These are phyloP conservation scores for Dasypus novemcinctus DNA, from an alignment of 2,113 vertebrate genomes.

Conservation along the genomic window DNA sequence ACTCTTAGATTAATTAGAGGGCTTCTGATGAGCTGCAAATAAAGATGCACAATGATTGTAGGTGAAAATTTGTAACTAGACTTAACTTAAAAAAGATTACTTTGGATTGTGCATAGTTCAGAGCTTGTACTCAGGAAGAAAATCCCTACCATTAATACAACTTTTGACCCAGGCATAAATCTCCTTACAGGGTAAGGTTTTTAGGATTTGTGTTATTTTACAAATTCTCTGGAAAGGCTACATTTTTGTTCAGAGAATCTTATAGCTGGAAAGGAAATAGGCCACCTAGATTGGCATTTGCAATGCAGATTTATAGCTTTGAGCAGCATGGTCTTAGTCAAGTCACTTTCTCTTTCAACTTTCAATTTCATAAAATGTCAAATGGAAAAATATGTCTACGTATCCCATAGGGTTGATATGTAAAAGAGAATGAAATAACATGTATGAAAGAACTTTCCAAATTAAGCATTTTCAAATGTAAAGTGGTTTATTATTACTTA, in stretches of 20 bases:
- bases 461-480: neutral
- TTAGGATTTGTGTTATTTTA: constrained; percentile 25
- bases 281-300: neutral
- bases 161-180: neutral
- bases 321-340: neutral
- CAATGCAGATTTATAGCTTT: neutral
- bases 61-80: neutral
- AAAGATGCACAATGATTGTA: neutral
- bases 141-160: neutral
- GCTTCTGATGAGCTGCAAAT: neutral
- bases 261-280: neutral
- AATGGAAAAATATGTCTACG: neutral
- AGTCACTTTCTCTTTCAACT: neutral
- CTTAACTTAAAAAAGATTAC: neutral
- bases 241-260: neutral
- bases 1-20: constrained; percentile 45
- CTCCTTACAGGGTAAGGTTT: neutral
- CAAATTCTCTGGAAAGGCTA: neutral
- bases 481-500: neutral
- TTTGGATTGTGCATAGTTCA: neutral
- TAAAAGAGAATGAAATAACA: neutral
- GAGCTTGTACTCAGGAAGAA: neutral
- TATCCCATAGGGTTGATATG: neutral
- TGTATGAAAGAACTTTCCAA: neutral
- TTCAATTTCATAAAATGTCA: constrained; percentile 24